Evolutionary conservation across 2,113 vertebrate genomes (phyloP).

Genomic region (Urocitellus parryii): DNA sequence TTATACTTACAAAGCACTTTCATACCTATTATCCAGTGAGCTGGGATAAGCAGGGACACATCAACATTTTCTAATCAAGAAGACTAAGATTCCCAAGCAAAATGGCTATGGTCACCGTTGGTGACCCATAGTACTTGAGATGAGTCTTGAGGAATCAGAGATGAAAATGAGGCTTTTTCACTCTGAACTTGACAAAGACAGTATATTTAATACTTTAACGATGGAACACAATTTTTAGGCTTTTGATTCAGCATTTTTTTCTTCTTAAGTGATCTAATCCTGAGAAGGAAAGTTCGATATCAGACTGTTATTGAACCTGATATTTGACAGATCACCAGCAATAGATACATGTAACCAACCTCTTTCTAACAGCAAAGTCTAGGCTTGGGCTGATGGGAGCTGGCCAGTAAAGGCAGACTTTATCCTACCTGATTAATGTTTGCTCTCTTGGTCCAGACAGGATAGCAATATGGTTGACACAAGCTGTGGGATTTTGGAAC

Average conservation of each 20-base stretch:
- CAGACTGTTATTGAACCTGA: background rate
- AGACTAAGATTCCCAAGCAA: background rate
- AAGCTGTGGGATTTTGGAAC: background rate
- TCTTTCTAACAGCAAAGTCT: background rate
- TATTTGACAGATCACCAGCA: background rate
- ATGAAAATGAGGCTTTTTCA: background rate
- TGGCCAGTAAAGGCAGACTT: background rate
- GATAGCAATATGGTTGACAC: background rate
- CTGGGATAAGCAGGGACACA: background rate
- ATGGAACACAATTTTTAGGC: background rate
- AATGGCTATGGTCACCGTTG: background rate
- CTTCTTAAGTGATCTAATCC: background rate
- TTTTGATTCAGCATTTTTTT: conserved; percentile 18
- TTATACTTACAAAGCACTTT: background rate
- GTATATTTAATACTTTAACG: background rate
- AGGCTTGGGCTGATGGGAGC: background rate
- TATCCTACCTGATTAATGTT: background rate
- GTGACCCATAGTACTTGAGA: background rate
- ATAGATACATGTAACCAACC: background rate
- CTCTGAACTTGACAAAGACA: background rate
- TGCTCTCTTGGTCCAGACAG: background rate
- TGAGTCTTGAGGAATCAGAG: background rate
- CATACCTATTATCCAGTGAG: background rate
- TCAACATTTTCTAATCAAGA: background rate
- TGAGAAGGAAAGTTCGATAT: background rate